Base-by-base conservation (phyloP, 2,113 vertebrate species). In the Mesocricetus auratus region DNA sequence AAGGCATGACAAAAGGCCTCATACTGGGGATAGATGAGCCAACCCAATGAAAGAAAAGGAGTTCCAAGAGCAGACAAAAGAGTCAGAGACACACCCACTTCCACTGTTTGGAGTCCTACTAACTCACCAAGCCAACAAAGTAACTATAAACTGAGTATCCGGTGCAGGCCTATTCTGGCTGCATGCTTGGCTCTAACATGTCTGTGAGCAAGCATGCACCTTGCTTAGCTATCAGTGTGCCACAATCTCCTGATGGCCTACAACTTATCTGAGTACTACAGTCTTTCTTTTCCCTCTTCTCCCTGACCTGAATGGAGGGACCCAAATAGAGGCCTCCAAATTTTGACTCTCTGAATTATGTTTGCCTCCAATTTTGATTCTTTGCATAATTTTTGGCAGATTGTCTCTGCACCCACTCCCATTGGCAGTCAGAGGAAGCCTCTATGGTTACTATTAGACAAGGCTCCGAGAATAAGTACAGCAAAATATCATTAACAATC, bases 61-160 rank as follows among this genome's bases (percentile, higher is more conserved):
- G 11, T 45, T 22, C 10, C 1, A 12, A 75, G 42, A 75, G 24
- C 24, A 12, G 26, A 11, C 2, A 3, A 75, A 45, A 45, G 1
- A 36, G 9, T 68, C 31, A 53, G 9, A 79, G 4, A 53, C 19
- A 36, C 13, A 31, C 29, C 45, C 19, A 73, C 39, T 42, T 9
- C n/a, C 22, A 58, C 50, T n/a, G 2, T 22, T 36, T 36, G 31
- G 9, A 36, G 9, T 79, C 1, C 45, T 29, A 53, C 4, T 53
- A 79, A n/a, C 6, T 7, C 31, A 7, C 19, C 50, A 56, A n/a
- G 19, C 9, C 12, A n/a, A 56, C 21, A n/a, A 56, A 5, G 1
- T n/a, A 36, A 6, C 21, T 24, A 24, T n/a, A 81, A 7, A 5
- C 1, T 0, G 0, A 24, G 50, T 31, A 79, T 10, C 5, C n/a